Evolutionary conservation across 2,888 invertebrate species (phyloP), one percentile per base, ranked within the genome.

Genomic region (Petrolisthes manimaculis): DNA sequence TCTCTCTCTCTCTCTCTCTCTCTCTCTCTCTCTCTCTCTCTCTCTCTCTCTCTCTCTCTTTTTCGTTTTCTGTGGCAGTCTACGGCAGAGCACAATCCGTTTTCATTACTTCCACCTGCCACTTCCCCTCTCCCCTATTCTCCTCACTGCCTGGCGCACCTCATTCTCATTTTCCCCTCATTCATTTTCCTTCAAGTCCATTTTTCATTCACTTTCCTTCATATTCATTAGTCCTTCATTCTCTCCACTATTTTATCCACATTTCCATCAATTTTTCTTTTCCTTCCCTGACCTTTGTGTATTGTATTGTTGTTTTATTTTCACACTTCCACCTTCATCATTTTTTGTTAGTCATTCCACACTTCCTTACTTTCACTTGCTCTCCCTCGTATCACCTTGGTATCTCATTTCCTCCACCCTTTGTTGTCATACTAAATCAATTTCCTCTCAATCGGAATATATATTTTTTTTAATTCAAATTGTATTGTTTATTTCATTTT

Each of bases 51-150:
- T 75, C 75, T 75, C 75, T 83, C 83, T 83, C 83, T 83, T 75
- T 83, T 75, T 83, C 83, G 74, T 75, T 83, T 75, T 83, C 83
- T 75, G 56, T 83, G 56, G n/a, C n/a, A n/a, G n/a, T n/a, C n/a
- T n/a, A n/a, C n/a, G n/a, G n/a, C n/a, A n/a, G n/a, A n/a, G n/a
- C n/a, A n/a, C n/a, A n/a, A n/a, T n/a, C n/a, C n/a, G n/a, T n/a
- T n/a, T n/a, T n/a, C n/a, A n/a, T n/a, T n/a, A 56, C 37, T 51
- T 81, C 81, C 67, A 56, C 67, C 67, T 83, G 74, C 54, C 83
- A 71, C 83, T 83, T 71, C 71, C 83, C 71, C 83, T 83, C 83
- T 83, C 83, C 53, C 71, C 53, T 71, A n/a, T 14, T 83, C 71
- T 83, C 24, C 24, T 14, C 18, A 51, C 4, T 6, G 14, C 5